A percentile compares a stretch with the other conserved stretches of the same genome.
phyloP scores from a whole-genome alignment of 2,888 invertebrate species.

The Pandemis cinnamomeana region DNA sequence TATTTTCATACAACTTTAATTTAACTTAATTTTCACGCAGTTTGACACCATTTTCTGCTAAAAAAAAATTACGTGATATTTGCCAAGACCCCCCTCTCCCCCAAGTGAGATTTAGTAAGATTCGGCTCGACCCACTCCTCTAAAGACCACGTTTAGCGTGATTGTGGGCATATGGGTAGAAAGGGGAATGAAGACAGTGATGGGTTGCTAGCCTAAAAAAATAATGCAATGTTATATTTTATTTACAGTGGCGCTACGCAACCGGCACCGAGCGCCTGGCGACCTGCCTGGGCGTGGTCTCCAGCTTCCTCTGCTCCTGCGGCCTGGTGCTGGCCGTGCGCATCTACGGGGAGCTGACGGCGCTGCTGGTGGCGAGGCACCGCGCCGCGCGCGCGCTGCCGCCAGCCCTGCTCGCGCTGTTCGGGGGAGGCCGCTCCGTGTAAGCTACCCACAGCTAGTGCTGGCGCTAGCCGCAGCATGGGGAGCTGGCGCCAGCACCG shows the following conservation, averaged over 20 bases:
- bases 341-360: conserved; percentile 86
- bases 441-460: conserved; percentile 61
- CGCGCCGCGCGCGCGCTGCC: conserved; percentile 61
- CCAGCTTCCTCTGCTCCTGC: conserved; percentile 60
- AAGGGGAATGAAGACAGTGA: too few species aligned
- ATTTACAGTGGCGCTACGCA: conserved; percentile 76
- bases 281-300: conserved; percentile 56
- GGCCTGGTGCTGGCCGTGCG: conserved; percentile 83
- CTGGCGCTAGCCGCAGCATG: too few species aligned
- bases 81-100: too few species aligned
- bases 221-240: background rate
- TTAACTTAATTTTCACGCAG: too few species aligned
- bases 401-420: conserved; percentile 73
- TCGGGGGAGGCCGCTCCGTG: conserved; percentile 82
- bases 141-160: too few species aligned
- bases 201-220: too few species aligned
- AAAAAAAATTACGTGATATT: too few species aligned
- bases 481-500: conserved; percentile 64
- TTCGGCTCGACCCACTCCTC: too few species aligned
- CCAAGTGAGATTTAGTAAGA: too few species aligned
- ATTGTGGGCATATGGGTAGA: too few species aligned
- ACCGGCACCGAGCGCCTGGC: conserved; percentile 58
- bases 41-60: too few species aligned
- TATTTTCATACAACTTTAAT: too few species aligned
- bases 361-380: conserved; percentile 83